Evolutionary conservation across 2,888 invertebrate genomes (phyloP), one percentile per base, ranked within the genome.

Genomic region (Bugula neritina): DNA sequence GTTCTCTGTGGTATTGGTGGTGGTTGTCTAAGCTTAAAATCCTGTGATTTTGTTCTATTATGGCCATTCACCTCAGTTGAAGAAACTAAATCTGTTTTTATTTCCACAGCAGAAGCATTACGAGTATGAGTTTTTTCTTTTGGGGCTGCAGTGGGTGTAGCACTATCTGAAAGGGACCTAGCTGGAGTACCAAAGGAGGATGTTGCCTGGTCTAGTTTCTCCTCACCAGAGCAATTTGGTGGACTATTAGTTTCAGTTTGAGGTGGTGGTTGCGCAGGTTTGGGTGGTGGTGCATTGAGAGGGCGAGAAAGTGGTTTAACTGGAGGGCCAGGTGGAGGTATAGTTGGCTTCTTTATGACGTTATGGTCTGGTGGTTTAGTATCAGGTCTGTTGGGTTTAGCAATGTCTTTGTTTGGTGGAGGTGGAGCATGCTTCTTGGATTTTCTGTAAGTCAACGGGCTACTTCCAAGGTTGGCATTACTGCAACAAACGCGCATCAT

Each of bases 1-100:
- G 63, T 63, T 13, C 63, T 27, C n/a, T 63, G 63, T 29, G 63
- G 63, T 29, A 63, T 63, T 13, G 63, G 63, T 63, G 63, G 63
- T 13, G 63, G 63, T 27, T 63, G 63, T 3, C 63, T 27, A 13
- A 63, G 63, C 27, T 63, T 63, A 13, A 63, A 63, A 63, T 63
- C 63, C 5, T 63, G 63, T 3, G 63, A 63, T 27, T 63, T 63
- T 21, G 63, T 31, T 31, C 63, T 25, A 27, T 34, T 63, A 34
- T 63, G 63, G 31, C 63, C 63, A 13, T 34, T 27, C 5, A 63
- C 29, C n/a, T 63, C 63, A 13, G 63, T 3, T 1, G n/a, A 13
- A 13, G 17, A 13, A 29, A 3, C 13, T 25, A 2, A 10, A 10
- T 21, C 25, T 34, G 31, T n/a, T 10, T 63, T 27, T 10, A 43